These are phyloP conservation scores for Trigoniulus corallinus DNA, from an alignment of 1,140 invertebrate species.

Conservation along the genomic window DNA sequence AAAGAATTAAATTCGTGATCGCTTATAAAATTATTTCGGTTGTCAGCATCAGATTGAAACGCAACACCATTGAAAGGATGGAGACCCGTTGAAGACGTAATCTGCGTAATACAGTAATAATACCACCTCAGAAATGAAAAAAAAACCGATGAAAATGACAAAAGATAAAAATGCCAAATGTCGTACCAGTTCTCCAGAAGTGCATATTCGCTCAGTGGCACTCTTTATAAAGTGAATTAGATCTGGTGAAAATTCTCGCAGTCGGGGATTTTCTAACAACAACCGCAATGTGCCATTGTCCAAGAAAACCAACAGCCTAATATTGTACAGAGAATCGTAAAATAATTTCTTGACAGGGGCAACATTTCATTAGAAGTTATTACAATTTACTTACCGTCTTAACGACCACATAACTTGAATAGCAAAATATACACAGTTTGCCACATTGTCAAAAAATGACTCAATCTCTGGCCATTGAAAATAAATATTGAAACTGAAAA, in stretches of 20 bases:
- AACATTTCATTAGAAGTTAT: background rate
- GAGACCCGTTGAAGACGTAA: constrained; percentile 7
- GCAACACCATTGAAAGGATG: constrained; percentile 28
- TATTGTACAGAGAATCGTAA: background rate
- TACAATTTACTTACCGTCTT: constrained; percentile 21
- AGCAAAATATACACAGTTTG: constrained; percentile 44
- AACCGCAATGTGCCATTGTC: constrained; percentile 36
- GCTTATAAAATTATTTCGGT: constrained; percentile 57
- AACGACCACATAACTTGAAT: constrained; percentile 27
- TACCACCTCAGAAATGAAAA: constrained; percentile 8
- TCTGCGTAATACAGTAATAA: constrained; percentile 9
- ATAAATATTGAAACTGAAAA: background rate
- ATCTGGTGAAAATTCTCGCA: constrained; percentile 30
- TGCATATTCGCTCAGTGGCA: no score
- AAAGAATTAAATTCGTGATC: constrained; percentile 55
- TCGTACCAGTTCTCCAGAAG: no score
- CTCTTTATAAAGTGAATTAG: constrained; percentile 27
- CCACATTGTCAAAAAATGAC: constrained; percentile 25
- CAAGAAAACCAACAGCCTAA: constrained; percentile 30
- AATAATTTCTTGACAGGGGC: no score
- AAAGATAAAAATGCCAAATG: constrained; percentile 10
- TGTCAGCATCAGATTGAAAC: constrained; percentile 61
- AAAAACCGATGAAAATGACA: constrained; percentile 14
- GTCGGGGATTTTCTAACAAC: constrained; percentile 33
- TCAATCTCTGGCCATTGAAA: background rate